These are phyloP conservation scores for Saxicola maurus DNA, from an alignment of 2,797 vertebrate genomes.

Conservation along the genomic window DNA sequence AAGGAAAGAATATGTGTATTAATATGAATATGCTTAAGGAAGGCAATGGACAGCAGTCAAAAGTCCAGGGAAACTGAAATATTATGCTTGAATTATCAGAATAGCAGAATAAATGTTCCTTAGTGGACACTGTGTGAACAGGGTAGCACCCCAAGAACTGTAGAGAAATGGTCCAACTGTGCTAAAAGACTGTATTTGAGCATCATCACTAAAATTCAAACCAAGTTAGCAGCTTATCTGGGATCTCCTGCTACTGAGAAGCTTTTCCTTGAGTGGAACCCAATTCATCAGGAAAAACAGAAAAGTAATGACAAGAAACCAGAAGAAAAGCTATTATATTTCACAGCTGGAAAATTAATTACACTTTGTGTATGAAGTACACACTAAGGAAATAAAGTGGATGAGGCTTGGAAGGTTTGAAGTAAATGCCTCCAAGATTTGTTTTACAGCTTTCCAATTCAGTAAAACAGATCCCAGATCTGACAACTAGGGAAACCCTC, in stretches of 20 bases:
- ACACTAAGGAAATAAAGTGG: constrained; percentile 1
- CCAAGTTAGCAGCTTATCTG: not conserved
- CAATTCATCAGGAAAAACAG: not conserved
- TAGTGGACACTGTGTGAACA: not conserved
- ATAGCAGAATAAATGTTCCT: not conserved
- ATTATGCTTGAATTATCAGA: not conserved
- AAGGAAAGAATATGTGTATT: rapidly evolving
- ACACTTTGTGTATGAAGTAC: not conserved
- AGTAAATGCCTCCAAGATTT: not conserved
- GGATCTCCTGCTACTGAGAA: not conserved
- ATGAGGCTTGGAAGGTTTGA: not conserved
- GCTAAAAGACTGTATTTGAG: not conserved
- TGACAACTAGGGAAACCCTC: not conserved
- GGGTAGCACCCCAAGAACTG: not conserved
- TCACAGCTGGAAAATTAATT: not conserved
- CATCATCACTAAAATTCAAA: not conserved
- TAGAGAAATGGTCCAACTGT: not conserved
- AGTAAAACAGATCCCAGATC: not conserved
- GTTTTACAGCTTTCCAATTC: not conserved
- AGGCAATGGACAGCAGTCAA: not conserved
- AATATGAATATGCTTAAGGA: not conserved
- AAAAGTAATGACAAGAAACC: not conserved
- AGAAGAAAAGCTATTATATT: not conserved
- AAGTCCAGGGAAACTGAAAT: not conserved
- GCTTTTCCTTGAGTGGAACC: not conserved